A percentile compares a stretch with the other conserved stretches of the same genome.
phyloP scores from a whole-genome alignment of 2,888 invertebrate species.

The Caenorhabditis wallacei region DNA sequence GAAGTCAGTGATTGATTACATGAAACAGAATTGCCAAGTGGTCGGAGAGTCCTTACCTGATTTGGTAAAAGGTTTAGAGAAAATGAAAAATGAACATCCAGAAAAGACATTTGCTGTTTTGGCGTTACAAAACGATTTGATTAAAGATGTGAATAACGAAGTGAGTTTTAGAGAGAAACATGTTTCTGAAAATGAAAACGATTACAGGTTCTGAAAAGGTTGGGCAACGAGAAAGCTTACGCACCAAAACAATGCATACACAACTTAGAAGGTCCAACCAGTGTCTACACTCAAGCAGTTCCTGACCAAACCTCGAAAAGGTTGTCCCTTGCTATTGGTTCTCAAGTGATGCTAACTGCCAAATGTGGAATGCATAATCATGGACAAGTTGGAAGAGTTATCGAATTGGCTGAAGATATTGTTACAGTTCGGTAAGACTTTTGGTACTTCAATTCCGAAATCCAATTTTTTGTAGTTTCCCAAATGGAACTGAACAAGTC shows the following conservation, averaged over 20 bases:
- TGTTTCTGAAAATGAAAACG: neutral
- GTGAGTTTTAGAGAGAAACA: neutral
- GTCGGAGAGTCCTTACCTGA: neutral
- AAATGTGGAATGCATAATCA: neutral
- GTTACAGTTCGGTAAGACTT: neutral
- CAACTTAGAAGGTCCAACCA: neutral
- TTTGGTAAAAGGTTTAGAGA: neutral
- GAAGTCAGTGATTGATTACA: neutral
- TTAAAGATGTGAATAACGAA: neutral
- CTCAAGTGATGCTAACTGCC: slow-evolving; percentile 6
- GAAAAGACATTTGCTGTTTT: neutral
- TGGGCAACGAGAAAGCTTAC: neutral
- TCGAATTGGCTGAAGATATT: neutral
- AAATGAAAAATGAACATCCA: neutral
- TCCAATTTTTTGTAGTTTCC: neutral
- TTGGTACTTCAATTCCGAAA: neutral
- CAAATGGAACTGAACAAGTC: neutral
- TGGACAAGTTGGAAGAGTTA: neutral
- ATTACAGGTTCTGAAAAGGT: neutral
- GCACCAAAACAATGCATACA: neutral
- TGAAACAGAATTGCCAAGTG: neutral
- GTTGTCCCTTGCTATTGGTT: neutral
- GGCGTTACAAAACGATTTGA: neutral
- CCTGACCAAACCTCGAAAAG: neutral
- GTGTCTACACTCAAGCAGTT: neutral